Conservation (phyloP, 2,888 invertebrate species). For the Dryococelus australis region DNA sequence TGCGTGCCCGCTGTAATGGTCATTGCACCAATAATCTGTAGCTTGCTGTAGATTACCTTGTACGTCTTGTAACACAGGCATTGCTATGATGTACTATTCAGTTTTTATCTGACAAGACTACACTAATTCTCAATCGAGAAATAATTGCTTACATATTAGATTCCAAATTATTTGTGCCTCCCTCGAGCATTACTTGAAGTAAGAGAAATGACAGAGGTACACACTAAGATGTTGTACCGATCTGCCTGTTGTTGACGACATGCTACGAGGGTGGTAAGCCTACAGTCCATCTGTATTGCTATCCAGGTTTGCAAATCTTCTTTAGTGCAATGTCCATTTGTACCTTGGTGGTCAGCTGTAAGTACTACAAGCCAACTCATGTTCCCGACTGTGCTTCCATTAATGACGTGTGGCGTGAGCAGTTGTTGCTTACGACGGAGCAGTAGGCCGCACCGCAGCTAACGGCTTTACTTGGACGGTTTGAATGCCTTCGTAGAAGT, state of each 20-base stretch:
- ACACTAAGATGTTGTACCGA: background rate
- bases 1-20: background rate
- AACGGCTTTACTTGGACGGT: constrained; percentile 37
- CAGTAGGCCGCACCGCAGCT: constrained; percentile 39
- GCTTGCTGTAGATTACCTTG: background rate
- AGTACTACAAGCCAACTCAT: background rate
- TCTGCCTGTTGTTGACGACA: background rate
- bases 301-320: constrained; percentile 9
- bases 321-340: background rate
- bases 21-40: background rate
- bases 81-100: background rate
- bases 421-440: constrained; percentile 7
- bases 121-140: background rate
- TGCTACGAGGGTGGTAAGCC: background rate
- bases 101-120: background rate
- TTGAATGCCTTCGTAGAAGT: constrained; percentile 35
- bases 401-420: background rate
- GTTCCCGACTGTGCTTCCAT: background rate
- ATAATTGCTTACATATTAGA: background rate
- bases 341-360: background rate
- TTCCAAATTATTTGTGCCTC: background rate
- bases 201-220: no score
- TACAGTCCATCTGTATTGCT: background rate
- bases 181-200: background rate
- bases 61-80: background rate